Base-by-base conservation (phyloP, 2,888 invertebrate species). In the Tetheella fluctuosa region DNA sequence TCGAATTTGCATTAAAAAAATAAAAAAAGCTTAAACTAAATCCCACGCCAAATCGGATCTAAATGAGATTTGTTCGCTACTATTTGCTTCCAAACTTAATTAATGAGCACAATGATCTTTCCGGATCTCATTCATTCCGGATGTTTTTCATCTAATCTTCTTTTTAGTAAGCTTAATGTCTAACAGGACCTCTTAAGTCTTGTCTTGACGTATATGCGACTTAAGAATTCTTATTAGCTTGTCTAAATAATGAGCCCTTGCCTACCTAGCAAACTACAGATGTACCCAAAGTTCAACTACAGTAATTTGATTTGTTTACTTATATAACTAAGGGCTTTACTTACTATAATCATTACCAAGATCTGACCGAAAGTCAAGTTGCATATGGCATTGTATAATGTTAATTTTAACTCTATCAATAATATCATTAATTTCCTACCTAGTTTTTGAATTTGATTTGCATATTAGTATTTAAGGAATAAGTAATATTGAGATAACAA, bases 201-300 rank as follows among this genome's bases (percentile, higher is more conserved):
- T 73, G 65, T 74, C 80, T 76, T 86, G 89, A 89, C 89, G 81
- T 86, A 86, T 89, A 90, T 88, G 76, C 88, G 89, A 82, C 90
- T 87, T 84, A 87, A 75, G 83, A 84, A 86, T 88, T 86, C 88
- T 88, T 89, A 88, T 86, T 88, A 87, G 84, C 80, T 84, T 84
- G 82, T 84, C 83, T 84, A 83, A 87, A 85, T 88, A 89, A 90
- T 85, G 83, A 87, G 83, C 71, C 71, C 75, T 74, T 74, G 72
- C 68, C 67, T 73, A 20, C 68, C 71, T 79, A 79, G 76, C 75
- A 74, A 79, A 74, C 67, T 54, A 63, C 60, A 62, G 54, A 59
- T 63, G 68, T 67, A 65, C 34, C 34, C 6, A 13, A 34, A 34
- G 34, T 10, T 30, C 7, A 30, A 30, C 67, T 34, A 12, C 34